Conservation (phyloP, 2,113 vertebrate genomes). For the Misgurnus mizolepis region DNA sequence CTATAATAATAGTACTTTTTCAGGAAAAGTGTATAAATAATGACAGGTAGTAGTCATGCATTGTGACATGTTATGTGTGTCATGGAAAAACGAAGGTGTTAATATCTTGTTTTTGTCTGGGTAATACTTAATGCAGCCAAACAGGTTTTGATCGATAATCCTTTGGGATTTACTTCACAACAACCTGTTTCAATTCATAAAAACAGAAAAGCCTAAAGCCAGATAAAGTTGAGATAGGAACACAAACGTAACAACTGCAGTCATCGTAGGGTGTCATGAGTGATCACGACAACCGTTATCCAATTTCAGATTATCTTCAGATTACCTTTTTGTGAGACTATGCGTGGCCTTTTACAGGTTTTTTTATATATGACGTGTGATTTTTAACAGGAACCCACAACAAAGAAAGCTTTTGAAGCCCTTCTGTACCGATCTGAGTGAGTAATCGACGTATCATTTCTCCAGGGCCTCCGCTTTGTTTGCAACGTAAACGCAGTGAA, state of each 20-base stretch:
- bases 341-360: slow-evolving; percentile 13
- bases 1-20: too few relatives aligned
- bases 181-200: neutral
- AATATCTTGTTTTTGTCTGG: neutral
- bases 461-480: slow-evolving; percentile 31
- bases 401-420: slow-evolving; percentile 18
- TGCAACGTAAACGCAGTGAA: neutral
- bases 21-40: too few relatives aligned
- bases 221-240: neutral
- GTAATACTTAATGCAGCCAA: neutral
- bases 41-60: neutral
- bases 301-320: slow-evolving; percentile 13
- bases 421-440: slow-evolving; percentile 20
- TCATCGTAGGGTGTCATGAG: neutral
- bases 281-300: slow-evolving; percentile 10
- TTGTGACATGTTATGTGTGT: neutral
- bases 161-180: neutral
- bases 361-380: slow-evolving; percentile 27
- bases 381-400: slow-evolving; percentile 27
- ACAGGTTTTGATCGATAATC: slow-evolving; percentile 8
- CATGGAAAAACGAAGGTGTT: neutral
- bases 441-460: slow-evolving; percentile 26
- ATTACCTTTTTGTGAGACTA: neutral
- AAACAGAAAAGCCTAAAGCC: neutral
- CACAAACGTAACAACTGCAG: neutral